These are phyloP conservation scores for Semicossyphus pulcher DNA, from an alignment of 2,113 vertebrate species.

Conservation along the genomic window DNA sequence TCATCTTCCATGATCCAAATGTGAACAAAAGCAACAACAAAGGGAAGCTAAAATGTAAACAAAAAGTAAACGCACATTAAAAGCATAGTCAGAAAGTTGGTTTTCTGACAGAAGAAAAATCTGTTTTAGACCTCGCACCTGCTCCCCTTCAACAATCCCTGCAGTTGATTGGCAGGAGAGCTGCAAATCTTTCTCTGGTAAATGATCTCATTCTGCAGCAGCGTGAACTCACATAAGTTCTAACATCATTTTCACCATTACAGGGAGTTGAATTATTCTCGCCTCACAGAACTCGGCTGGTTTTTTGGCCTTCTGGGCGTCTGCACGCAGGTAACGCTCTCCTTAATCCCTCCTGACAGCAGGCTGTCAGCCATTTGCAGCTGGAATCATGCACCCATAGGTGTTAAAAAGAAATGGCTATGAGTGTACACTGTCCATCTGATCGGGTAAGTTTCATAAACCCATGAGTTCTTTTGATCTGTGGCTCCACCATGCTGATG, in stretches of 20 bases:
- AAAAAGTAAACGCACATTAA: too few species aligned
- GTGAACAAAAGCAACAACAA: too few species aligned
- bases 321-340: conserved; percentile 46
- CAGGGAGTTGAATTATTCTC: conserved; percentile 53
- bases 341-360: conserved; percentile 66
- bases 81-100: too few species aligned
- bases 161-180: background rate
- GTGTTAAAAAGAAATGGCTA: conserved; percentile 58
- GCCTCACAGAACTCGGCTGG: conserved; percentile 29
- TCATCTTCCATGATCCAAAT: too few species aligned
- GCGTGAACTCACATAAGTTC: conserved; percentile 46
- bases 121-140: background rate
- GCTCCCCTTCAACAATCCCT: conserved; percentile 15
- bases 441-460: conserved; percentile 36
- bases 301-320: conserved; percentile 25
- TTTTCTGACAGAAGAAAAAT: too few species aligned
- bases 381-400: conserved; percentile 41
- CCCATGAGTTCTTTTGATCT: conserved; percentile 43
- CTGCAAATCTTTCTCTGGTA: conserved; percentile 42
- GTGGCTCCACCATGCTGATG: conserved; percentile 22
- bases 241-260: conserved; percentile 55
- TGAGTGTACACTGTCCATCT: conserved; percentile 45
- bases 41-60: too few species aligned
- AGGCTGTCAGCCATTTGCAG: conserved; percentile 67
- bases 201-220: conserved; percentile 48